These are phyloP conservation scores for Lithophane leautieri DNA, from an alignment of 2,888 invertebrate species.

Conservation along the genomic window DNA sequence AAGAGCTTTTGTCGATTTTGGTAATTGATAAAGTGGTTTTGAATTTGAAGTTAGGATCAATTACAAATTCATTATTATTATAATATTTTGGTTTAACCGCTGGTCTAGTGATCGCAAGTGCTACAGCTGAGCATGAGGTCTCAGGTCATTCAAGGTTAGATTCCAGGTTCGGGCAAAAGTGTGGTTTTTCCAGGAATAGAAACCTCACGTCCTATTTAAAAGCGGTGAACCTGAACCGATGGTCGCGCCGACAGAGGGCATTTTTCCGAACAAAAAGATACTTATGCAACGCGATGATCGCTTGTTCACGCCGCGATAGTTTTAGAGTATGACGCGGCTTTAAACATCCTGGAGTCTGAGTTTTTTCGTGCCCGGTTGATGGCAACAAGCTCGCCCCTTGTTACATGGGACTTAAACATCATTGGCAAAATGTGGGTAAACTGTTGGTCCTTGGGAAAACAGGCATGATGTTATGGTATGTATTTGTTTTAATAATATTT, in stretches of 20 bases:
- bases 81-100: neutral
- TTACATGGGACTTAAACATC: neutral
- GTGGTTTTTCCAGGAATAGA: neutral
- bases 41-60: constrained; percentile 2
- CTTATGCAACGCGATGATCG: no score
- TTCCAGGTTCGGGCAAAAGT: neutral
- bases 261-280: no score
- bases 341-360: no score
- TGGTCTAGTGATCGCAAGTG: neutral
- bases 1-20: neutral
- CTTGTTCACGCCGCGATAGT: no score
- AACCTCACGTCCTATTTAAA: no score
- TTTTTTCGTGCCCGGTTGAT: no score
- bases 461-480: neutral
- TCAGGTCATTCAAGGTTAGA: neutral
- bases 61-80: neutral
- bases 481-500: neutral
- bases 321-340: no score
- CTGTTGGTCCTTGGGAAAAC: no score
- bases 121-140: neutral
- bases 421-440: neutral
- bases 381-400: neutral
- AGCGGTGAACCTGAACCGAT: no score
- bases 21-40: constrained; percentile 8
- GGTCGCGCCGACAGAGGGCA: no score